These are phyloP conservation scores for Gnathonemus echidnorhynchus DNA, from an alignment of 2,113 vertebrate genomes.

Conservation along the genomic window DNA sequence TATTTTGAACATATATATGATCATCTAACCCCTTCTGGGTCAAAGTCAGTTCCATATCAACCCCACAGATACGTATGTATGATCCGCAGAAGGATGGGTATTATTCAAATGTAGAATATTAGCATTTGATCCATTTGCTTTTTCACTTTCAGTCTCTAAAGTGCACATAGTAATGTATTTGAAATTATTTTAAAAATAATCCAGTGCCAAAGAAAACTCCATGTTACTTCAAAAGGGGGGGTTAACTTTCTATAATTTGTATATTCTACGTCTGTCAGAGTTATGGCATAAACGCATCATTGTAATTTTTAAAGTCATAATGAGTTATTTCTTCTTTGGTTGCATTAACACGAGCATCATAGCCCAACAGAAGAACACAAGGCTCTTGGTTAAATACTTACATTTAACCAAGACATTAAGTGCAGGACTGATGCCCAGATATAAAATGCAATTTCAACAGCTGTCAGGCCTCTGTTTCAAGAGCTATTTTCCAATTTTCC, in stretches of 20 bases:
- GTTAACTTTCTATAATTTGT: neutral
- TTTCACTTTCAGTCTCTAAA: neutral
- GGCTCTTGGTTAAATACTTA: neutral
- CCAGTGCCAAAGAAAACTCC: neutral
- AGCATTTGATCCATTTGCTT: neutral
- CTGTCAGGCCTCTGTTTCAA: neutral
- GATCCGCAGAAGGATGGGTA: neutral
- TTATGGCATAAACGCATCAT: neutral
- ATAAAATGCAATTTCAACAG: neutral
- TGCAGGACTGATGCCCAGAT: neutral
- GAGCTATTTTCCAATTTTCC: neutral
- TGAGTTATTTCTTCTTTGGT: neutral
- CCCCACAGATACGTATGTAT: too few species aligned
- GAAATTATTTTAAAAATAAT: neutral
- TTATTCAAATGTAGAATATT: neutral
- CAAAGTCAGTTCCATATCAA: neutral
- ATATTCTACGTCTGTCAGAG: neutral
- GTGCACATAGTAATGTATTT: neutral
- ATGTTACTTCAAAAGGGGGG: neutral
- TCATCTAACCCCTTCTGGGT: neutral
- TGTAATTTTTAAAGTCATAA: neutral
- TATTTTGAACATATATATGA: neutral
- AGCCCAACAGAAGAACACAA: neutral
- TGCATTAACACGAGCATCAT: neutral
- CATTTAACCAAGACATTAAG: neutral